These are phyloP conservation scores for Drosophila leonis DNA, from an alignment of 2,888 invertebrate species.

Conservation along the genomic window DNA sequence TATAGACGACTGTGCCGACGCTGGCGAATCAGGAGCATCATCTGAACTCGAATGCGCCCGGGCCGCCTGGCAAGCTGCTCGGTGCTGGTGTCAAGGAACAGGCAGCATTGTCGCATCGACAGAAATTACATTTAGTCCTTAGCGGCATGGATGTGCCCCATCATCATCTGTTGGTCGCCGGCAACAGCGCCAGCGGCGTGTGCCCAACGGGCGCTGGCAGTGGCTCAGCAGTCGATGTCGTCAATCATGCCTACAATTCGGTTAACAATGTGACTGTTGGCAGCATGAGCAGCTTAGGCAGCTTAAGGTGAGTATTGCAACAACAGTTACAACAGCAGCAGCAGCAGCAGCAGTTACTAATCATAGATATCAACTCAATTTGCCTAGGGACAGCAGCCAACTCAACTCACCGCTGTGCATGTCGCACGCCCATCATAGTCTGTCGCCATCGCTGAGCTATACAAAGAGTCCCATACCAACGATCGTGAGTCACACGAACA, in stretches of 20 bases:
- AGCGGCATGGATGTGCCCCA: conserved; percentile 82
- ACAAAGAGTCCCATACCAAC: conserved; percentile 83
- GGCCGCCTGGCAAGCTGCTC: conserved; percentile 84
- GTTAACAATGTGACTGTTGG: conserved; percentile 72
- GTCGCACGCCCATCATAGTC: conserved; percentile 83
- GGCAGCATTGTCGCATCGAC: conserved; percentile 81
- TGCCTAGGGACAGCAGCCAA: conserved; percentile 84
- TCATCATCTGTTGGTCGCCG: conserved; percentile 56
- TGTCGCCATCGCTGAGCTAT: conserved; percentile 84
- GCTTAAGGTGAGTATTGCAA: conserved; percentile 52
- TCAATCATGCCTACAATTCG: conserved; percentile 81
- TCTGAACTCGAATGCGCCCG: conserved; percentile 85
- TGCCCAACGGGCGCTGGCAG: conserved; percentile 41
- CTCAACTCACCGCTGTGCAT: conserved; percentile 85
- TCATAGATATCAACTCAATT: too few species aligned
- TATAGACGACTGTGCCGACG: conserved; percentile 75
- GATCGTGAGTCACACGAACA: conserved; percentile 72
- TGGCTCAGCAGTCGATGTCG: conserved; percentile 46
- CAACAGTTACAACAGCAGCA: too few species aligned
- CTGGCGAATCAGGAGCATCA: conserved; percentile 83
- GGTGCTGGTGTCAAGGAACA: conserved; percentile 85
- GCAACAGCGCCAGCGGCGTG: conserved; percentile 38
- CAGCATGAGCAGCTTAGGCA: conserved; percentile 82
- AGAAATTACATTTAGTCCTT: conserved; percentile 65
- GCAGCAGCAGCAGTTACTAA: too few species aligned